Evolutionary conservation across 2,113 vertebrate genomes (phyloP).

Genomic region (Thamnophis sirtalis): DNA sequence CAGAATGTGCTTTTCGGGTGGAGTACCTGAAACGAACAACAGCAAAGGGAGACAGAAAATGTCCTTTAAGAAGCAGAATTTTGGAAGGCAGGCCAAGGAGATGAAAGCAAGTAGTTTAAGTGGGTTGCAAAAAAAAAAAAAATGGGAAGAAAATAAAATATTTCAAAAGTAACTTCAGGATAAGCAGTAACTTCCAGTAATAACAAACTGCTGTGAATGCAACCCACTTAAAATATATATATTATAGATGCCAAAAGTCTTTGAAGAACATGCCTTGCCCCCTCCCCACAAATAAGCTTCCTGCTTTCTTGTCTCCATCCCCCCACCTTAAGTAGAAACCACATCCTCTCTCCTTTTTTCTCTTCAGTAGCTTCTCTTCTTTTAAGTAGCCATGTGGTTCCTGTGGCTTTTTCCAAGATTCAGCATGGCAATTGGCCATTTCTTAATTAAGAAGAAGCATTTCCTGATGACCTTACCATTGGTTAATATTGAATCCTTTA

Average conservation of each 20-base stretch:
- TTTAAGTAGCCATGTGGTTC: constrained; percentile 16
- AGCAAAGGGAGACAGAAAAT: neutral
- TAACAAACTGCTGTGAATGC: neutral
- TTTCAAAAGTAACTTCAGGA: constrained; percentile 19
- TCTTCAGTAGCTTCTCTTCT: constrained; percentile 47
- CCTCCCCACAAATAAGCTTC: neutral
- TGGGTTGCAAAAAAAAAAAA: neutral
- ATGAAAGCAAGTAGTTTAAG: neutral
- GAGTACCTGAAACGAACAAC: neutral
- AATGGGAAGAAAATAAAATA: neutral
- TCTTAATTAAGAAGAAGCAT: constrained; percentile 38
- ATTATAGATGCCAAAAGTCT: constrained; percentile 35
- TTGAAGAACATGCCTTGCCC: constrained; percentile 20
- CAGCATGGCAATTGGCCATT: constrained; percentile 45
- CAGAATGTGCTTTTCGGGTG: neutral
- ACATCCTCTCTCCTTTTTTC: constrained; percentile 52
- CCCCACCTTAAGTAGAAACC: constrained; percentile 38
- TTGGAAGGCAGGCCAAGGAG: neutral
- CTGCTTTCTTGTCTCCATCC: constrained; percentile 29
- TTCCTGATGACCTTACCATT: constrained; percentile 52
- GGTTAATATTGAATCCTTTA: constrained; percentile 41
- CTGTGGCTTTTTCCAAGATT: fast-evolving
- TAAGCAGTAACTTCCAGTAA: constrained; percentile 11
- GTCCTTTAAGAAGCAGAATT: neutral
- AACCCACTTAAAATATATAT: neutral